Base-by-base conservation (phyloP, 2,113 vertebrate genomes). In the Phyllostomus hastatus region DNA sequence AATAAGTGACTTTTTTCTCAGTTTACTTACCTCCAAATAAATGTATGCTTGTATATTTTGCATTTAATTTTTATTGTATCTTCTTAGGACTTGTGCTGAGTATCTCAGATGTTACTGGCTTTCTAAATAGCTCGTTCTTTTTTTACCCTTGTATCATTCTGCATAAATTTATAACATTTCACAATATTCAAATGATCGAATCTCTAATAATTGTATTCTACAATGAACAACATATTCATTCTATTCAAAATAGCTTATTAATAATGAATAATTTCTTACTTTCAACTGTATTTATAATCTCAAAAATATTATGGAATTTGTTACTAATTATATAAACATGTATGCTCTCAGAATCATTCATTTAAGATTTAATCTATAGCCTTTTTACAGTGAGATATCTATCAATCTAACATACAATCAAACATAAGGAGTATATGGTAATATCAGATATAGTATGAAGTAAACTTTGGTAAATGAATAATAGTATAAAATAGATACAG, bases 251-350 rank as follows among this genome's bases (percentile, higher is more conserved):
- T 24, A 43, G 6, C 95, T 95, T 96, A 92, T 95, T 96, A 96
- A 96, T 90, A 98, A 93, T 88, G 64, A 75, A 57, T 9, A 76
- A 54, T 91, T 97, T 95, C 52, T 28, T 92, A 94, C 88, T 43
- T 81, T 91, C 33, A 93, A 90, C 64, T 86, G 69, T 96, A 72
- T 70, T 86, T 92, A 80, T 79, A 96, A 93, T 96, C 61, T 85
- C 59, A 86, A 96, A 98, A 76, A 48, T 48, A 76, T 48, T 76
- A 46, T 28, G 7, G 35, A 72, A 54, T 91, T 97, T 93, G 54
- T 28, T 92, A 94, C 83, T 94, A 98, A 76, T 48, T 76, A 76
- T 19, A 9, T 48, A 76, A 12, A 48, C 28, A 48, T 19, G 8
- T 48, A 48, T 76, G 46, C 43, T 35, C 14, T 95, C 90, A 90